A percentile compares a stretch with the other conserved stretches of the same genome.
Evolutionary conservation across 2,113 vertebrate genomes (phyloP).

Genomic region (Myiagra hebetior): DNA sequence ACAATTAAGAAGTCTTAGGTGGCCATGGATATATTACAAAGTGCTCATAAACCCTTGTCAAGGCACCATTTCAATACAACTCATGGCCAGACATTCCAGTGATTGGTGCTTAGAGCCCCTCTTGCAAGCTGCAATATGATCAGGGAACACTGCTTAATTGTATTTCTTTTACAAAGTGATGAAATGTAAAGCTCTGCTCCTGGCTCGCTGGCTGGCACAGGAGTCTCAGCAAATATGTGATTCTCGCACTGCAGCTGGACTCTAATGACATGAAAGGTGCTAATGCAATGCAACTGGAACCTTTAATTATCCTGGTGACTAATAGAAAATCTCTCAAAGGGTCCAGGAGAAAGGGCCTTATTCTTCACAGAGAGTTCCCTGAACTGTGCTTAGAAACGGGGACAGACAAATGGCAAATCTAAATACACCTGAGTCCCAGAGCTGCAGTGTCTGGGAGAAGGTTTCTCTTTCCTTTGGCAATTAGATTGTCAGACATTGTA

Average conservation of each 20-base stretch:
- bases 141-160: constrained; percentile 40
- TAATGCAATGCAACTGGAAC: constrained; percentile 63
- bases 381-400: background rate
- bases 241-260: constrained; percentile 55
- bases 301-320: constrained; percentile 60
- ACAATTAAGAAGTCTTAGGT: background rate
- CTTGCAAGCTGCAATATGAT: constrained; percentile 1
- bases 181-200: constrained; percentile 48
- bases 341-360: constrained; percentile 13
- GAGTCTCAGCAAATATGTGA: constrained; percentile 47
- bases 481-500: background rate
- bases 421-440: background rate
- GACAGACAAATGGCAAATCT: background rate
- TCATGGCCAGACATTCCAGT: background rate
- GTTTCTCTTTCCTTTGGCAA: background rate
- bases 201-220: background rate
- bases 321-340: constrained; percentile 44
- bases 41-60: constrained; percentile 18
- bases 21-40: background rate
- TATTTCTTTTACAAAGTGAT: constrained; percentile 49
- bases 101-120: background rate
- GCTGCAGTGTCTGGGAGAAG: background rate
- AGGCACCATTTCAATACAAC: background rate
- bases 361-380: background rate
- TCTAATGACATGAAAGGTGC: constrained; percentile 55